Conservation (phyloP, 2,888 invertebrate species). For the Epinotia nisella region DNA sequence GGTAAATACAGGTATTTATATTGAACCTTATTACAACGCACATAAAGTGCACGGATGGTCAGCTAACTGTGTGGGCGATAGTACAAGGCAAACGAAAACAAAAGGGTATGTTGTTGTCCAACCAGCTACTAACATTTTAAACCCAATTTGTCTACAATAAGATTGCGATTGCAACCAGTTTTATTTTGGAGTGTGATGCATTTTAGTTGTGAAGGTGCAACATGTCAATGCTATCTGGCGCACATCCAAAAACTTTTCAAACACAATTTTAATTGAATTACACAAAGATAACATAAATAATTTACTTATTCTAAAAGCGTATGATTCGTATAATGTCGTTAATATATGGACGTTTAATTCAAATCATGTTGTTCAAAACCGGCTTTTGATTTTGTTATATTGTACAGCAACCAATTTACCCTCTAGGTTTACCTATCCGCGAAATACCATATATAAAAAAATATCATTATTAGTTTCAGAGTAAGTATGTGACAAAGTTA, state of each 20-base stretch:
- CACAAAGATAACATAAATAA: conserved; percentile 5
- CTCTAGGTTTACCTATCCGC: too few species aligned
- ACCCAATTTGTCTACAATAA: not conserved
- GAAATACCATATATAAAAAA: too few species aligned
- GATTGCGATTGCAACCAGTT: not conserved
- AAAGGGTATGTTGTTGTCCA: not conserved
- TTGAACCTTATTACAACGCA: too few species aligned
- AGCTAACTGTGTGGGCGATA: too few species aligned
- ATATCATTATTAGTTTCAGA: not conserved
- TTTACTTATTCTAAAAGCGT: not conserved
- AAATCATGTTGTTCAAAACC: not conserved
- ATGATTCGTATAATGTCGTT: not conserved
- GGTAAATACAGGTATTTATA: too few species aligned
- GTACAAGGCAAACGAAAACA: conserved; percentile 15
- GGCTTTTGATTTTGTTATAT: not conserved
- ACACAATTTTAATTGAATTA: conserved; percentile 25
- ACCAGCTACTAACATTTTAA: conserved; percentile 8
- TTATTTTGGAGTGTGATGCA: not conserved
- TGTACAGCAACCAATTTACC: not conserved
- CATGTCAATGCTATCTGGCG: conserved; percentile 29
- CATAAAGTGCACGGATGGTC: too few species aligned
- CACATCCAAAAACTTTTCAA: conserved; percentile 20
- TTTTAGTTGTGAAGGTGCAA: not conserved
- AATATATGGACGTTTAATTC: not conserved
- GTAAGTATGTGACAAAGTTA: not conserved